These are phyloP conservation scores for Himantopus leucocephalus DNA, from an alignment of 2,113 vertebrate species.

Conservation along the genomic window DNA sequence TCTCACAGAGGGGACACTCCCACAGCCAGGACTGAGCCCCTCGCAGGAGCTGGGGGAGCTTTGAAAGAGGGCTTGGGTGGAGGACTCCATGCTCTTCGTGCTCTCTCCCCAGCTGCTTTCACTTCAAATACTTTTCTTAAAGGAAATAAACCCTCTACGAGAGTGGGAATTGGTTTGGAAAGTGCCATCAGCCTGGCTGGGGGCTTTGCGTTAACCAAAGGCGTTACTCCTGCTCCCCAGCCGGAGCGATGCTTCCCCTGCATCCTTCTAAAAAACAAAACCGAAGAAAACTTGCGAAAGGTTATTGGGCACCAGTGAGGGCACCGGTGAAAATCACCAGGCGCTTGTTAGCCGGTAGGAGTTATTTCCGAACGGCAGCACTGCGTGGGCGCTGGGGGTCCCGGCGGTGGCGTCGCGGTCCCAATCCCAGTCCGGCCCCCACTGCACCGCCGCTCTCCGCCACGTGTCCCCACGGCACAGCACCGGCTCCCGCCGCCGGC, in stretches of 20 bases:
- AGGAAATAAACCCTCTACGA: background rate
- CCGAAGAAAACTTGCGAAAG: background rate
- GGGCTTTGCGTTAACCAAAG: background rate
- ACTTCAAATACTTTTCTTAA: background rate
- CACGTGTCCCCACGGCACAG: background rate
- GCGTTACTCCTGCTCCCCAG: background rate
- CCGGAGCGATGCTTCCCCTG: too few species aligned
- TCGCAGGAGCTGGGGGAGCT: background rate
- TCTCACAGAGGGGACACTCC: background rate
- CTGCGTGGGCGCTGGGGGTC: too few species aligned
- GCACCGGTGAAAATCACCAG: accelerated
- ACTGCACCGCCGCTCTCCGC: accelerated
- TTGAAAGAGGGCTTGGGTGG: background rate
- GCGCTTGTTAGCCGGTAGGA: background rate
- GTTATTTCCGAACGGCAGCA: background rate
- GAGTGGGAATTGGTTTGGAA: background rate
- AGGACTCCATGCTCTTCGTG: background rate
- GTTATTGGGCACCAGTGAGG: background rate
- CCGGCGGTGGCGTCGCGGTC: accelerated
- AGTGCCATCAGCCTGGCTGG: background rate
- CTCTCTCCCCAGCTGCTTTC: background rate
- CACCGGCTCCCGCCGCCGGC: accelerated
- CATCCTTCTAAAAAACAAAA: background rate
- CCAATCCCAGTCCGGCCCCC: too few species aligned
- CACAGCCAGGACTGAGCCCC: background rate